A percentile compares a stretch with the other conserved stretches of the same genome.
Conservation (phyloP, 2,797 vertebrate species). For the Nothura maculosa region DNA sequence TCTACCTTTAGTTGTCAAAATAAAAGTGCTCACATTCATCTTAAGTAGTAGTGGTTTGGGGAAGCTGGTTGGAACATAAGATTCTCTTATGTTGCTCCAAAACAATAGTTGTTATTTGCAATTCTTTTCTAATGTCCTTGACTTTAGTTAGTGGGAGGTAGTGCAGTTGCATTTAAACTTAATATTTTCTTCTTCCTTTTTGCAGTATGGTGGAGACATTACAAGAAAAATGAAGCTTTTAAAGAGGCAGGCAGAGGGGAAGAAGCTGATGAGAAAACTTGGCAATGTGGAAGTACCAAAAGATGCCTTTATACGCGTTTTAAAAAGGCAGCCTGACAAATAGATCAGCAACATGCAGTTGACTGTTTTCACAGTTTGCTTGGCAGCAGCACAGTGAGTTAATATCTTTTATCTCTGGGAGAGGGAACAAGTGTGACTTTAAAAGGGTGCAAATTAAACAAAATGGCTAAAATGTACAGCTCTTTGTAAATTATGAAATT, state of each 20-base stretch:
- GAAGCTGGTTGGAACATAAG: not conserved
- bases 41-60: not conserved
- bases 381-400: not conserved
- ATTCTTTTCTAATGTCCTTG: not conserved
- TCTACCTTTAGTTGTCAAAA: not conserved
- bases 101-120: no score
- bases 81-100: not conserved
- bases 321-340: conserved; percentile 84
- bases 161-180: not conserved
- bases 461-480: conserved; percentile 4
- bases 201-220: conserved; percentile 89
- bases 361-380: not conserved
- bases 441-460: not conserved
- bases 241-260: conserved; percentile 95
- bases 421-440: not conserved
- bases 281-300: conserved; percentile 94
- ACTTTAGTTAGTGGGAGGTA: not conserved
- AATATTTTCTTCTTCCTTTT: not conserved
- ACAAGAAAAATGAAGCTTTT: conserved; percentile 95
- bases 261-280: conserved; percentile 93
- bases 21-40: not conserved
- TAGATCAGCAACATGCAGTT: conserved; percentile 7
- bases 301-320: conserved; percentile 92
- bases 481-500: not conserved
- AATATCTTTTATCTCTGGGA: not conserved